Conservation (phyloP, 2,797 vertebrate species). For the Bothrops alternatus region DNA sequence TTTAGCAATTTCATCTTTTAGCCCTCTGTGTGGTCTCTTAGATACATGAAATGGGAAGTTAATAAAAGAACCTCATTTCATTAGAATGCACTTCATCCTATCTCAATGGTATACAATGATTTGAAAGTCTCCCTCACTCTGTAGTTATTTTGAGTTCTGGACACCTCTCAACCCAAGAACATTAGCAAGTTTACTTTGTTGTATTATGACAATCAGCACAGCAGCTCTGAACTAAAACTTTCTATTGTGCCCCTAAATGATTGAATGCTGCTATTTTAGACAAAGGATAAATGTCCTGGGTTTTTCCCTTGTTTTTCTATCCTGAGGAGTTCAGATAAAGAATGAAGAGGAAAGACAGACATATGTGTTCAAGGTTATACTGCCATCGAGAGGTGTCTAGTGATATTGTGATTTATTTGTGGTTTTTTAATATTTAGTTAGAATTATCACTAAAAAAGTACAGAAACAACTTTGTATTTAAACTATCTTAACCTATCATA, state of each 20-base stretch:
- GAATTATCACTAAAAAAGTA: slow-evolving; percentile 19
- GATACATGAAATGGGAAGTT: slow-evolving; percentile 9
- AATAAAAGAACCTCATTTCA: neutral
- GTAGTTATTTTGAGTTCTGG: slow-evolving; percentile 8
- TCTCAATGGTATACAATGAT: neutral
- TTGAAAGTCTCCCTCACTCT: slow-evolving; percentile 41
- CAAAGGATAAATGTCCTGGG: slow-evolving; percentile 18
- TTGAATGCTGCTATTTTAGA: slow-evolving; percentile 10
- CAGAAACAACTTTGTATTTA: slow-evolving; percentile 16
- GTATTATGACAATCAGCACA: slow-evolving; percentile 18
- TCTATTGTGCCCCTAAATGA: neutral
- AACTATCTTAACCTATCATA: neutral
- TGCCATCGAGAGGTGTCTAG: slow-evolving; percentile 67
- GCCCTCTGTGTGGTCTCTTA: neutral
- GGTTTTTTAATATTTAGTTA: neutral
- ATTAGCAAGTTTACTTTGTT: neutral
- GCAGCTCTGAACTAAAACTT: slow-evolving; percentile 3
- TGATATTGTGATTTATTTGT: slow-evolving; percentile 46
- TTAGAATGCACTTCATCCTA: neutral
- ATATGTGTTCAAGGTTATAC: slow-evolving; percentile 58
- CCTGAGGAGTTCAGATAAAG: slow-evolving; percentile 28
- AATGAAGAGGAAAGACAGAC: slow-evolving; percentile 26
- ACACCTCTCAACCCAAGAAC: neutral
- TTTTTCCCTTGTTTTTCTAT: slow-evolving; percentile 15
- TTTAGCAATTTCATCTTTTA: slow-evolving; percentile 14